phyloP scores from a whole-genome alignment of 2,888 invertebrate genomes.

The Eilema sororculum region DNA sequence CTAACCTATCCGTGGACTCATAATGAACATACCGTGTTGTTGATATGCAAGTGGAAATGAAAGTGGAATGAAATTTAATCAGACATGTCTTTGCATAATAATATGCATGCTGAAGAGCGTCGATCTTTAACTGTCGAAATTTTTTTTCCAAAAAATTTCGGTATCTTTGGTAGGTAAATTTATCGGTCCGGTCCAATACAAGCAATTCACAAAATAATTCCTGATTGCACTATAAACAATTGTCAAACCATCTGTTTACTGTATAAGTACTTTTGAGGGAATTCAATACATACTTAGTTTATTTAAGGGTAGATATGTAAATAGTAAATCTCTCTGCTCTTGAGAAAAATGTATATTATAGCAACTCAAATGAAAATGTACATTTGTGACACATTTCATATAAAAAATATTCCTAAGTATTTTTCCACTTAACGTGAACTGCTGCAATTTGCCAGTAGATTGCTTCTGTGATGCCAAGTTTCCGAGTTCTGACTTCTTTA shows the following conservation, averaged over 20 bases:
- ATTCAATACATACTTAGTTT: too few species aligned
- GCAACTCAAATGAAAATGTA: background rate
- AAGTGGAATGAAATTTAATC: background rate
- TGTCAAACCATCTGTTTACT: too few species aligned
- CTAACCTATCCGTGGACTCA: background rate
- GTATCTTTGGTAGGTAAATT: too few species aligned
- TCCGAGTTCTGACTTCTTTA: background rate
- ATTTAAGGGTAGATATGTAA: too few species aligned
- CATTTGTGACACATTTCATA: background rate
- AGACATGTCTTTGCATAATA: background rate
- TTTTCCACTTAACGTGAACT: background rate
- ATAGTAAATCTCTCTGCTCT: too few species aligned
- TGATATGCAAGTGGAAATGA: background rate
- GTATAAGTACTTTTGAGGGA: too few species aligned
- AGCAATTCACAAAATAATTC: too few species aligned
- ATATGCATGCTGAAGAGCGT: background rate
- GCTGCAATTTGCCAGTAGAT: background rate
- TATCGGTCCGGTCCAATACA: too few species aligned
- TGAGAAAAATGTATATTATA: background rate
- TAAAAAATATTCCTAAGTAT: background rate
- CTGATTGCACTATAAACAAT: too few species aligned
- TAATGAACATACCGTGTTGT: background rate
- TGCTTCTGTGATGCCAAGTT: background rate
- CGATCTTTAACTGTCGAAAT: background rate
- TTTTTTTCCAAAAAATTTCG: background rate